A percentile compares a stretch with the other conserved stretches of the same genome.
phyloP scores from a whole-genome alignment of 1,140 invertebrate species.

The Arctopsyche grandis region DNA sequence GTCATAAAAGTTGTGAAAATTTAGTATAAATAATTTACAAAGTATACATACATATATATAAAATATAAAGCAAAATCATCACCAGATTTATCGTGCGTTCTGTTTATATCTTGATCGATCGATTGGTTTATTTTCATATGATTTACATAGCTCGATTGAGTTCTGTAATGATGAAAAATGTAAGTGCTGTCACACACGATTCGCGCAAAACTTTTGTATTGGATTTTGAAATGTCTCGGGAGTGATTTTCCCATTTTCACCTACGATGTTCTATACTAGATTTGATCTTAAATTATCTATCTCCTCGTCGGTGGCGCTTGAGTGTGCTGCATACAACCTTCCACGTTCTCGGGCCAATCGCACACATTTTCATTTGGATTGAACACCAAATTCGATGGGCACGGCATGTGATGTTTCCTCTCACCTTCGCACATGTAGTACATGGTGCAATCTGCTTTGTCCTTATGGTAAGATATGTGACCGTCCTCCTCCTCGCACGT shows the following conservation, averaged over 20 bases:
- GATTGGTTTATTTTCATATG: too few species aligned
- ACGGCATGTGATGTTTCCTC: slow-evolving; percentile 97
- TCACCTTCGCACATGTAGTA: slow-evolving; percentile 97
- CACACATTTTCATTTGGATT: slow-evolving; percentile 94
- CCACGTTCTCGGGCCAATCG: slow-evolving; percentile 96
- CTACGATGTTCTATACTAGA: neutral
- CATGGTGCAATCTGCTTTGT: slow-evolving; percentile 90
- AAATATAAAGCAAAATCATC: neutral
- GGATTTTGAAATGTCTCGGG: neutral
- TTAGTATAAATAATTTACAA: neutral
- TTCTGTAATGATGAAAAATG: too few species aligned
- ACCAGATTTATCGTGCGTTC: neutral
- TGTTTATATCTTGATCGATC: too few species aligned
- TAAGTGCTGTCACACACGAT: slow-evolving; percentile 15
- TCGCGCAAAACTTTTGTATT: slow-evolving; percentile 1
- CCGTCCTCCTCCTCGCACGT: slow-evolving; percentile 92
- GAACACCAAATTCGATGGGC: slow-evolving; percentile 92
- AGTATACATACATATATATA: neutral
- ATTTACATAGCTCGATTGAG: too few species aligned
- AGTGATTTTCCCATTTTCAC: neutral
- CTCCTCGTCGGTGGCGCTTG: slow-evolving; percentile 74
- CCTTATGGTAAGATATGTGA: slow-evolving; percentile 91
- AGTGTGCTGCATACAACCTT: slow-evolving; percentile 85
- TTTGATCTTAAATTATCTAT: slow-evolving; percentile 51
- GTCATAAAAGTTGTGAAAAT: neutral